Evolutionary conservation across 2,888 invertebrate species (phyloP), one percentile per base, ranked within the genome.

Genomic region (Nemotelus nigrinus): DNA sequence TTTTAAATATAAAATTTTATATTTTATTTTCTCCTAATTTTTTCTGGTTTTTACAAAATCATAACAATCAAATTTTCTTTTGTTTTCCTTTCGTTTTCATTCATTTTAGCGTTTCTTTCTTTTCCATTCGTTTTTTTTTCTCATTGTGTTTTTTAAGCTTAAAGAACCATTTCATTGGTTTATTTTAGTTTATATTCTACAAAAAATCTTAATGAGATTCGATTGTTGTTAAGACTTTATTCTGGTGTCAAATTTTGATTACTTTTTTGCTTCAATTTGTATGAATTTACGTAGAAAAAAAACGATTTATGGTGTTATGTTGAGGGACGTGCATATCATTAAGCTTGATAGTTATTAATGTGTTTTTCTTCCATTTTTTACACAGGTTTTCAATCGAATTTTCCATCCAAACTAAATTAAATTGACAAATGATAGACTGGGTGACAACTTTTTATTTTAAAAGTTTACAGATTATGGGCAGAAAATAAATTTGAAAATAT

Each of bases 11-110:
- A 70, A 70, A 70, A 70, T 39, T 70, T 70, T 70, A 53, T 70
- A 70, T 70, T 70, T 70, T 70, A 70, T 74, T 74, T 58, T 71
- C 71, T 71, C 47, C 4, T 57, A 57, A 72, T 58, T 43, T 68
- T 72, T 53, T 74, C 60, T 74, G 60, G 74, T 60, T 60, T 74
- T 74, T 74, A 74, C 74, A 74, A 74, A 74, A 74, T 74, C 48
- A 74, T 60, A 74, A 60, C 50, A 74, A 74, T 60, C 6, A 48
- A 50, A 3, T 25, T 68, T 72, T 60, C 53, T 70, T 50, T 39
- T 39, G 8, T 60, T 50, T 70, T 70, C 53, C 53, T 55, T 70
- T 70, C 41, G 8, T 53, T 55, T 3, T 53, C 3, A n/a, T 60
- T 43, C 7, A 41, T 7, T 60, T 39, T 39, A 41, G 10, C 25